Evolutionary conservation across 2,888 invertebrate species (phyloP), one percentile per base, ranked within the genome.

Genomic region (Cosmia pyralina): DNA sequence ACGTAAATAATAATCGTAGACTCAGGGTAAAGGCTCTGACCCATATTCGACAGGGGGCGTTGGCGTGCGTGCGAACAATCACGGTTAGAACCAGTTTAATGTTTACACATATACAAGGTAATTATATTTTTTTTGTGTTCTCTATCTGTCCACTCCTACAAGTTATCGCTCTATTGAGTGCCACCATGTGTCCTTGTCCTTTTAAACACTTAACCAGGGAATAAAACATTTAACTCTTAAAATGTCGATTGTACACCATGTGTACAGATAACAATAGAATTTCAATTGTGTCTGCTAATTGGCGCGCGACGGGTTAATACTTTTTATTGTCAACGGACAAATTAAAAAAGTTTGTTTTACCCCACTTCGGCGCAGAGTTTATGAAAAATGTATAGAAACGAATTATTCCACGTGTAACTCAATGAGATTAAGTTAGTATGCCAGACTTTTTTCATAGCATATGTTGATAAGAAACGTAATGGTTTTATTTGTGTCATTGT

Each of bases 61-160:
- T 89, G 80, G 91, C 93, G 94, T 94, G 94, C 93, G 91, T 93
- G 92, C 87, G 83, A 83, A 92, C 93, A 94, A 93, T 94, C 94
- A 93, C 90, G 86, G 87, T 90, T 90, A 89, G 89, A 92, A 91
- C 89, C 87, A 90, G 88, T 90, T 90, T 90, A 92, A 93, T 93
- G 93, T 93, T 94, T 92, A 93, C 94, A 93, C 92, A 92, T 93
- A 93, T 90, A 92, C 90, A 88, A 90, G 90, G 88, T 90, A 92
- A 92, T 94, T 91, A 93, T 91, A 71, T 28, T 90, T 90, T 90
- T 91, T 92, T 90, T 90, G 87, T 89, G 86, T 90, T 90, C 89
- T 90, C 87, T 91, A 90, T 92, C 90, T 89, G 87, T 90, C 85
- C 86, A 77, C 85, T 89, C 82, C 87, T 88, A 89, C 85, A 89